phyloP scores from a whole-genome alignment of 2,797 vertebrate species.

The Gorsachius magnificus region DNA sequence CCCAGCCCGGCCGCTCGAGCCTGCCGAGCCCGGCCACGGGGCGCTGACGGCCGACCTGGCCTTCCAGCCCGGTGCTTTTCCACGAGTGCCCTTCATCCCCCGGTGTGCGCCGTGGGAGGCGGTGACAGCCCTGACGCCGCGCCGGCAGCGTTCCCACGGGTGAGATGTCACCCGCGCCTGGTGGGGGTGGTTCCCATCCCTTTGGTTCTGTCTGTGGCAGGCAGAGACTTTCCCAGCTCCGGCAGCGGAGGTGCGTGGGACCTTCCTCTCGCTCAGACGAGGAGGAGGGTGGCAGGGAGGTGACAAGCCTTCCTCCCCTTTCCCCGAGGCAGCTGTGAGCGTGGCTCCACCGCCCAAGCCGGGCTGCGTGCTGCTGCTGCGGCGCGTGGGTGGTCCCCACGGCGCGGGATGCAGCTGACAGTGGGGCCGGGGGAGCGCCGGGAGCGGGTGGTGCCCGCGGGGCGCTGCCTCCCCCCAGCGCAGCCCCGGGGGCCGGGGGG shows the following conservation, averaged over 20 bases:
- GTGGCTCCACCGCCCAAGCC: background rate
- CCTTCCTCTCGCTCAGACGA: background rate
- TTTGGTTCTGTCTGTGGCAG: background rate
- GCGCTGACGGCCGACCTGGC: background rate
- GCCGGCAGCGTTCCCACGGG: background rate
- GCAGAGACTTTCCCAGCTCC: conserved; percentile 24
- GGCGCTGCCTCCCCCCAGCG: background rate
- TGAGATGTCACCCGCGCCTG: background rate
- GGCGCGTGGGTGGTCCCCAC: background rate
- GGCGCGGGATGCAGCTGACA: background rate
- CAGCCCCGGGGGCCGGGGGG: background rate
- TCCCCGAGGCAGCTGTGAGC: background rate
- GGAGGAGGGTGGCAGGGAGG: background rate
- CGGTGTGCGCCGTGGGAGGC: background rate
- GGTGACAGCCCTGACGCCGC: background rate
- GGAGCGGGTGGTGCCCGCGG: background rate
- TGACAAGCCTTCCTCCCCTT: conserved; percentile 19
- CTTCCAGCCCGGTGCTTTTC: background rate
- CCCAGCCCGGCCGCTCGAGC: background rate
- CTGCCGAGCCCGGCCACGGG: rapidly evolving
- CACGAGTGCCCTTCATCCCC: rapidly evolving
- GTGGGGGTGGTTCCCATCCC: conserved; percentile 3
- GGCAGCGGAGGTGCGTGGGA: background rate
- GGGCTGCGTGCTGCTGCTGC: background rate
- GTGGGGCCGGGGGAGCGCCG: background rate